Base-by-base conservation (phyloP, 2,888 invertebrate genomes). In the Idaea dimidiata region DNA sequence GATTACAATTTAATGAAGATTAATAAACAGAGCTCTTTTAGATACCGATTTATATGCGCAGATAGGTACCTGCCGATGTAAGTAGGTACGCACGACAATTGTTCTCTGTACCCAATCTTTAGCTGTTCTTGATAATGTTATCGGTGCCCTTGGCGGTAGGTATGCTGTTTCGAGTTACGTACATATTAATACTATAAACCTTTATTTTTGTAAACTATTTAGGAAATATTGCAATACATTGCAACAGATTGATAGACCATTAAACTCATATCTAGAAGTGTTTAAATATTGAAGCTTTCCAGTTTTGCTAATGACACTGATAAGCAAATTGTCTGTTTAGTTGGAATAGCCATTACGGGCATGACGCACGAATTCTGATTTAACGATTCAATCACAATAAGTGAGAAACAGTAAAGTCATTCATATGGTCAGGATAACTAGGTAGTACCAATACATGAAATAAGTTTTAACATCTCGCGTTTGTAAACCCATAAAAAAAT, bases 91-190 rank as follows among this genome's bases (percentile, higher is more conserved):
- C 54, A 33, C 16, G 43, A 10, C 43, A 43, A 3, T 43, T 43
- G 43, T 43, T 43, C 43, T 43, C 43, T 64, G 59, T 68, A 67
- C 66, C 67, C 66, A 72, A 66, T 72, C 72, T 71, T 70, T 69
- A 63, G 55, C 66, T 66, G 71, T 71, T 65, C 72, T 74, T 65
- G 74, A 77, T 74, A 75, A 65, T 64, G 76, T 73, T 80, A 81
- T 76, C 75, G 68, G 67, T 77, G 75, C 72, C 82, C 80, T 82
- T 81, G 76, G 63, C 63, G 66, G 61, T 68, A 68, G 66, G 61
- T 68, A 68, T 71, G 70, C 68, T 70, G 71, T 69, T 72, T 62
- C 64, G 71, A 66, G 65, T 59, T 70, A 64, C 66, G 67, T 73
- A 65, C 61, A 71, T 66, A 60, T 61, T 55, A n/a, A n/a, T n/a